These are phyloP conservation scores for Galbula dea DNA, from an alignment of 2,113 vertebrate species.

Conservation along the genomic window DNA sequence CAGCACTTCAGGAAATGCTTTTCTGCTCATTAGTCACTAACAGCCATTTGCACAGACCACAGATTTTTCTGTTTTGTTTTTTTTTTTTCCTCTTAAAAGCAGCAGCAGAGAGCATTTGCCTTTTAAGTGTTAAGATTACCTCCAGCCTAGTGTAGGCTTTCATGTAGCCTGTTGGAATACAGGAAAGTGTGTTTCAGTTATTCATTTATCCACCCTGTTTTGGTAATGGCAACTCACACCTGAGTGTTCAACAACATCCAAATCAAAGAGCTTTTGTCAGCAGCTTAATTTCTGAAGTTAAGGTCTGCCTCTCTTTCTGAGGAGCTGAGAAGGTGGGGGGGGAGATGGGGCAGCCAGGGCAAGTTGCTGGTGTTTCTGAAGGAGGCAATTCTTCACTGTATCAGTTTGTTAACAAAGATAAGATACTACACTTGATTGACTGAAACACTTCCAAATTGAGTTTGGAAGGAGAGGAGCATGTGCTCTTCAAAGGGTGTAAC, in stretches of 20 bases:
- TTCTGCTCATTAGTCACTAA: background rate
- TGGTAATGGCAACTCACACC: background rate
- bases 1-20: background rate
- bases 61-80: background rate
- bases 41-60: background rate
- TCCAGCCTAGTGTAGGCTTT: background rate
- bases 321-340: background rate
- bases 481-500: background rate
- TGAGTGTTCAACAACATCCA: slow-evolving; percentile 54
- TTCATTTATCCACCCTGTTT: background rate
- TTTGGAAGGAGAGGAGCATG: slow-evolving; percentile 81
- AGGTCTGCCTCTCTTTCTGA: background rate
- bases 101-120: background rate
- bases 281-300: background rate
- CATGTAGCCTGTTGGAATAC: background rate
- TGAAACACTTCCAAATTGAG: slow-evolving; percentile 71
- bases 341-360: background rate
- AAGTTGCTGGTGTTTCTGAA: slow-evolving; percentile 81
- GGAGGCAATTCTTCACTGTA: slow-evolving; percentile 81
- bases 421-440: slow-evolving; percentile 92
- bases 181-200: background rate
- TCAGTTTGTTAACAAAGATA: slow-evolving; percentile 93
- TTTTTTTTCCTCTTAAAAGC: background rate
- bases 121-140: background rate
- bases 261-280: background rate